These are phyloP conservation scores for Picathartes gymnocephalus DNA, from an alignment of 2,113 vertebrate genomes.

Conservation along the genomic window DNA sequence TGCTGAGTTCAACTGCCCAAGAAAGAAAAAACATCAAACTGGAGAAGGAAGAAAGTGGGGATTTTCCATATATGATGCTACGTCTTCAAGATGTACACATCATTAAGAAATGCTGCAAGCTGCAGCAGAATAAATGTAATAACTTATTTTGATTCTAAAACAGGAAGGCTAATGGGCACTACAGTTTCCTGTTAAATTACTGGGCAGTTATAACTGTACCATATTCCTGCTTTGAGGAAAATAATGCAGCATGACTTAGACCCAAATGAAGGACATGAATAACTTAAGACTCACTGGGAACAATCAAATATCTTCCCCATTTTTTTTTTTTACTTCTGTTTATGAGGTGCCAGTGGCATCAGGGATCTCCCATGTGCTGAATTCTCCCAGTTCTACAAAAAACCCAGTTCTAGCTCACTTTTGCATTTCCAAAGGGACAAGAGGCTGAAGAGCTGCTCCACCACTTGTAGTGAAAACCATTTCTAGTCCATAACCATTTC, in stretches of 20 bases:
- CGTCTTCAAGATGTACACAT: not conserved
- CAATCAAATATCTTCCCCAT: rapidly evolving
- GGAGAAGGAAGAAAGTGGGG: not conserved
- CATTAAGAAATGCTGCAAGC: not conserved
- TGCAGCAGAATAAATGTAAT: not conserved
- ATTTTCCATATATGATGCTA: not conserved
- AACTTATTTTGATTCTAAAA: not conserved
- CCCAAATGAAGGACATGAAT: not conserved
- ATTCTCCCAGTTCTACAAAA: not conserved
- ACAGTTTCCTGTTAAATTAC: too few relatives aligned
- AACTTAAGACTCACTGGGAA: not conserved
- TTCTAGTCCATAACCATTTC: not conserved
- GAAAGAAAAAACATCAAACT: not conserved
- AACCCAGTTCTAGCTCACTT: not conserved
- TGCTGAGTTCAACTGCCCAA: not conserved
- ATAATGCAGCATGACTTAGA: not conserved
- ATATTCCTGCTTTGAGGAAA: not conserved
- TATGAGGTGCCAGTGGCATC: not conserved
- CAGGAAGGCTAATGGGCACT: not conserved
- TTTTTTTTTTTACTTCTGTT: not conserved
- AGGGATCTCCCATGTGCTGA: not conserved
- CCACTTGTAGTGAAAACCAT: not conserved
- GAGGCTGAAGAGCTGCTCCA: not conserved
- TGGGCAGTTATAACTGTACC: too few relatives aligned
- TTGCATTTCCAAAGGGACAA: not conserved